These are phyloP conservation scores for Ceratotherium simum DNA, from an alignment of 2,113 vertebrate species.

Conservation along the genomic window DNA sequence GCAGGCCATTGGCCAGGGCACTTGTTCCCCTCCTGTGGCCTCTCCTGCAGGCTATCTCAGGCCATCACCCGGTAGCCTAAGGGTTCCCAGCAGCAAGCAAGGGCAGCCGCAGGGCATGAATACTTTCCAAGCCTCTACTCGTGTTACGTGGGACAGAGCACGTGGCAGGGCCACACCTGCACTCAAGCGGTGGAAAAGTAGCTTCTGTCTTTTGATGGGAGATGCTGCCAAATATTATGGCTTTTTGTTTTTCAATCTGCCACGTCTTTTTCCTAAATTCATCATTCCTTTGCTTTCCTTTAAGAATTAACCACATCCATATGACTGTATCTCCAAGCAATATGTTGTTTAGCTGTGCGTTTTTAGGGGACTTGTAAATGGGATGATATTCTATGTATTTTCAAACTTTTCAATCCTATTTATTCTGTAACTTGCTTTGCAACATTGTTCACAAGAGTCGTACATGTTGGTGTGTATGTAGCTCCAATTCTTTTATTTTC, in stretches of 20 bases:
- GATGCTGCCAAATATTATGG: neutral
- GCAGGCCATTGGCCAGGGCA: neutral
- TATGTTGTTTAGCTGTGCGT: neutral
- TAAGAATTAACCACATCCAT: neutral
- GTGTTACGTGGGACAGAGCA: neutral
- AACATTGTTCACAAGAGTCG: neutral
- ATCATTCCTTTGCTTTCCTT: neutral
- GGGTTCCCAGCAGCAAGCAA: neutral
- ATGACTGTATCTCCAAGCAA: neutral
- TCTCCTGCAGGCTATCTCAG: neutral
- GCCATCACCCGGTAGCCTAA: too few relatives aligned
- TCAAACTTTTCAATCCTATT: neutral
- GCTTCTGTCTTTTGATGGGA: neutral
- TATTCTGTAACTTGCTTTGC: neutral
- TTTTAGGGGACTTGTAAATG: neutral
- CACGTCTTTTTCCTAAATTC: neutral
- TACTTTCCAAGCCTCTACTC: neutral
- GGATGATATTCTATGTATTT: fast-evolving
- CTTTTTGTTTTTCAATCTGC: neutral
- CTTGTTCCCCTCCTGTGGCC: neutral
- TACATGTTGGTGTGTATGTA: fast-evolving
- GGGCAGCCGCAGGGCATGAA: neutral
- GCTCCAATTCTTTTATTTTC: neutral
- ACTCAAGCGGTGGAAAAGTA: neutral
- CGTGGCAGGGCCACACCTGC: fast-evolving